These are phyloP conservation scores for Clamator glandarius DNA, from an alignment of 2,797 vertebrate genomes.

Conservation along the genomic window DNA sequence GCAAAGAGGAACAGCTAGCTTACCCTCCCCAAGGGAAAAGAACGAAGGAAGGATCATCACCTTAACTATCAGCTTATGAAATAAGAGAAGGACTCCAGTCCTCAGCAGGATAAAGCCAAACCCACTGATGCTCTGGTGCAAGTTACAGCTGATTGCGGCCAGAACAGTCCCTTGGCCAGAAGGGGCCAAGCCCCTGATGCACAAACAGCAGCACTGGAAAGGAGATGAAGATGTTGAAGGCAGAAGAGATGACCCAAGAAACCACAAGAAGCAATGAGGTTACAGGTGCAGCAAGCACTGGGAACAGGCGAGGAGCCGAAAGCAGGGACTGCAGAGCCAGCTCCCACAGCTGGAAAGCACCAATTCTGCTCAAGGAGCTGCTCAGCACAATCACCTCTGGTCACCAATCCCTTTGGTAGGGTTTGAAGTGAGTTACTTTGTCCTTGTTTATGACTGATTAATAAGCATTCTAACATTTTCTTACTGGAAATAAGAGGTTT, in stretches of 20 bases:
- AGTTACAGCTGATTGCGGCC: background rate
- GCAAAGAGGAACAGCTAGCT: background rate
- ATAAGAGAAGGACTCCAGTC: no score
- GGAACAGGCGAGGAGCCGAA: background rate
- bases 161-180: background rate
- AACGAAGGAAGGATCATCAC: background rate
- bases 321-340: background rate
- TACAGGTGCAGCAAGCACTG: background rate
- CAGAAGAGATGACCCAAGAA: background rate
- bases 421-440: background rate
- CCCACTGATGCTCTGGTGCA: fast-evolving
- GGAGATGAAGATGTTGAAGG: fast-evolving
- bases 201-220: background rate
- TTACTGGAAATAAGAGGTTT: background rate
- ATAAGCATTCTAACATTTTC: background rate
- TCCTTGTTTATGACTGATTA: background rate
- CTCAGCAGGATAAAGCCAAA: background rate
- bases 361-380: background rate
- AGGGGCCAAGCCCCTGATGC: fast-evolving
- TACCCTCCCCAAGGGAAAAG: background rate
- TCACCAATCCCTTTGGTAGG: fast-evolving
- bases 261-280: fast-evolving
- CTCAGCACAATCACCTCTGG: background rate
- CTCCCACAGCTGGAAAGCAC: background rate
- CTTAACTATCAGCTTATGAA: background rate